Evolutionary conservation across 2,888 invertebrate species (phyloP), one percentile per base, ranked within the genome.

Genomic region (Harpagoxenus sublaevis): DNA sequence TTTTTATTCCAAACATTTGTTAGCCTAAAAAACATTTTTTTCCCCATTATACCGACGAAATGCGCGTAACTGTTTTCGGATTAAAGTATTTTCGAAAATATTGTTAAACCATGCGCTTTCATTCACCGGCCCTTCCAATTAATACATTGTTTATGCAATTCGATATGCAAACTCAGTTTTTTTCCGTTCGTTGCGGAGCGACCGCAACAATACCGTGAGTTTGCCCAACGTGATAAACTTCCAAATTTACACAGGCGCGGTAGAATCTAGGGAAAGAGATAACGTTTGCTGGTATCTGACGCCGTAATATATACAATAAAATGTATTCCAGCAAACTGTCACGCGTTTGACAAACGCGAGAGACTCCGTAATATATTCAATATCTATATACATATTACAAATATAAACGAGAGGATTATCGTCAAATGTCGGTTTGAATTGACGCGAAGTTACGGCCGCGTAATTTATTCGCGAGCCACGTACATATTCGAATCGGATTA

Each of bases 141-240:
- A 81, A 81, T 81, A 81, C 60, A 81, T 81, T 81, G 79, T 81
- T 81, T 81, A 81, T 81, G 79, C 79, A 81, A 75, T 81, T 81
- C 60, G 77, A 81, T 81, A 81, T 81, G 79, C 79, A 81, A 81
- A 81, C 79, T 81, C 79, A 60, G 48, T 75, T 60, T 60, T 73
- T 60, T 60, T 48, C 60, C 75, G 35, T 60, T 48, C 75, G 60
- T 60, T 75, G 77, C 60, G 48, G 48, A 60, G 28, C 79, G 60
- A 75, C 79, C 79, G 79, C 48, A 75, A 81, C 79, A 81, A 81
- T 81, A 75, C 82, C 63, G 78, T 75, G 82, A 83, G 82, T 83
- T 83, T 83, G 53, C 79, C 53, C 79, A 73, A 73, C 79, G 79
- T 81, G 73, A 81, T 81, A 81, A 81, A 81, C 79, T 81, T 81